These are phyloP conservation scores for Dryococelus australis DNA, from an alignment of 2,888 invertebrate species.

Conservation along the genomic window DNA sequence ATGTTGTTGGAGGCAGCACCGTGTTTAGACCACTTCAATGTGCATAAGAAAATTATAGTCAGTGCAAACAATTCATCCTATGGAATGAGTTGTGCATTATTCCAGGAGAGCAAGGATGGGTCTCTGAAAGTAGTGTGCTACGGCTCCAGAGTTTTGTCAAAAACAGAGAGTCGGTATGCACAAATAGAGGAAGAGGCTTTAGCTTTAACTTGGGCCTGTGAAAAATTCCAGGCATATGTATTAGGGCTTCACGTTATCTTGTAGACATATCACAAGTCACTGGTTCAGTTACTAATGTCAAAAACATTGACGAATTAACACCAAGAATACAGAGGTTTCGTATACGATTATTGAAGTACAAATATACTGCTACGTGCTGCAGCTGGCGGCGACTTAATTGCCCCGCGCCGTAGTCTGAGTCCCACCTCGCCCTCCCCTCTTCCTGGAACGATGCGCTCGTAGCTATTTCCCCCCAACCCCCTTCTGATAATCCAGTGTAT, in stretches of 20 bases:
- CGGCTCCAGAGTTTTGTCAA: background rate
- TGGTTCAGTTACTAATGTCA: background rate
- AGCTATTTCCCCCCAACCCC: too few relatives aligned
- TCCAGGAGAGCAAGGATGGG: background rate
- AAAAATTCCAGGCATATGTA: background rate
- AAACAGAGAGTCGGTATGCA: background rate
- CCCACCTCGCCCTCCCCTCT: too few relatives aligned
- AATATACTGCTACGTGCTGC: too few relatives aligned
- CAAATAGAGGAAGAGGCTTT: background rate
- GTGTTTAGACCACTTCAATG: background rate
- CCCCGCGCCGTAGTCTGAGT: too few relatives aligned
- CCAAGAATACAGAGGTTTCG: background rate
- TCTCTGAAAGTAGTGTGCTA: background rate
- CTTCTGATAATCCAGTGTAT: too few relatives aligned
- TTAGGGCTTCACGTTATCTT: background rate
- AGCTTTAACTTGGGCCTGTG: background rate
- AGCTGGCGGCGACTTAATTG: too few relatives aligned
- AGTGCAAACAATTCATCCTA: too few relatives aligned
- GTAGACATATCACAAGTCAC: background rate
- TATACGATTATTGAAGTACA: background rate
- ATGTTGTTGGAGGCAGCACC: background rate
- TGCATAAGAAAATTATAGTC: too few relatives aligned
- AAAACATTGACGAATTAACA: background rate
- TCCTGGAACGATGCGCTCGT: too few relatives aligned
- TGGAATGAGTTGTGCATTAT: background rate